Evolutionary conservation across 2,888 invertebrate species (phyloP).

Genomic region (Hermaeophaga mercurialis): DNA sequence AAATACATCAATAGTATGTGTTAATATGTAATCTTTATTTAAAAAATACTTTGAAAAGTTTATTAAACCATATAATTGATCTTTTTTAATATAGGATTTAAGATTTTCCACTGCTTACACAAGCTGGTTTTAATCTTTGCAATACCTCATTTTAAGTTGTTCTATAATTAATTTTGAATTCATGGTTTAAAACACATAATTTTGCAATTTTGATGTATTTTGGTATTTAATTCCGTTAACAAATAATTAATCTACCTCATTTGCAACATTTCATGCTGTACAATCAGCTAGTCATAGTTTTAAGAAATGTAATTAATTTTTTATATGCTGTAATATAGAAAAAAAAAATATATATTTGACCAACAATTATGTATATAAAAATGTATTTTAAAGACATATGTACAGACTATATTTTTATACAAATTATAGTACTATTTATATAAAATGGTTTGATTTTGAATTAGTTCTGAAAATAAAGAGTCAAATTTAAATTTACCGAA

Average conservation of each 20-base stretch:
- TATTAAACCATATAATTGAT: no score
- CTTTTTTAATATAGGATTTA: no score
- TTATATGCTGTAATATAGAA: constrained; percentile 42
- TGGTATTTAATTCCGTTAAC: constrained; percentile 38
- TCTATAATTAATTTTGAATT: background rate
- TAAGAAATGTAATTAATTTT: constrained; percentile 49
- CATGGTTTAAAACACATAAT: background rate
- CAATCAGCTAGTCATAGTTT: constrained; percentile 59
- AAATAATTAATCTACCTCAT: constrained; percentile 56
- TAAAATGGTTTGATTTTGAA: constrained; percentile 14
- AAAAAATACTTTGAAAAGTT: background rate
- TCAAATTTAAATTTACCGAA: no score
- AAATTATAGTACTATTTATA: constrained; percentile 58
- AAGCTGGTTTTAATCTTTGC: no score
- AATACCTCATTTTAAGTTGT: no score
- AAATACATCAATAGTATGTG: constrained; percentile 21
- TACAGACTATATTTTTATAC: constrained; percentile 57
- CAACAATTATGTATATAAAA: constrained; percentile 45
- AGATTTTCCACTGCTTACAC: no score
- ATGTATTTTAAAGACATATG: constrained; percentile 48
- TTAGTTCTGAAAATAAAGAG: no score
- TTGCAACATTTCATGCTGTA: constrained; percentile 59
- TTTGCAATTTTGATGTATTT: constrained; percentile 26
- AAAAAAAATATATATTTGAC: constrained; percentile 45
- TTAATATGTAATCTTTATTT: no score